These are phyloP conservation scores for Pedetes capensis DNA, from an alignment of 2,113 vertebrate species.

Conservation along the genomic window DNA sequence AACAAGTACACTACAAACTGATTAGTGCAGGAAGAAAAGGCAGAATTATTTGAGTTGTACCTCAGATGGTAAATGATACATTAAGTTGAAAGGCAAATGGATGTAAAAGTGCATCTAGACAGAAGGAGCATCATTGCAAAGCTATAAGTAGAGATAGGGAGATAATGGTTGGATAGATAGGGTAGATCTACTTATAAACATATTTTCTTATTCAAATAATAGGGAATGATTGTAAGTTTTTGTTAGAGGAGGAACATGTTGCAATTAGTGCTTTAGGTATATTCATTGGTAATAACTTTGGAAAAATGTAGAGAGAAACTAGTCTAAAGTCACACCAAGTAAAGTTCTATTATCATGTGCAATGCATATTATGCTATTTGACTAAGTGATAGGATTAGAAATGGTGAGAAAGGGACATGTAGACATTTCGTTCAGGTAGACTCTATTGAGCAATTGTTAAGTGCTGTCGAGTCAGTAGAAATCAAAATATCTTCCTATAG, in stretches of 20 bases:
- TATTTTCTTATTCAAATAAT: background rate
- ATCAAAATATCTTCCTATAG: background rate
- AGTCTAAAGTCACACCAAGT: background rate
- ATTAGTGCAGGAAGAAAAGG: background rate
- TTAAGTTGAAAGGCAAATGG: background rate
- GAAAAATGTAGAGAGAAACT: background rate
- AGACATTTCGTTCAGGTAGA: background rate
- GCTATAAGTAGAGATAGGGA: background rate
- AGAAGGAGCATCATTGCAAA: background rate
- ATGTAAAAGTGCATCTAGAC: background rate
- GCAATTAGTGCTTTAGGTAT: background rate
- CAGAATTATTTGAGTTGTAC: background rate
- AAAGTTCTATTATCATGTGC: background rate
- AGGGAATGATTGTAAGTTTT: background rate
- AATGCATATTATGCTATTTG: background rate
- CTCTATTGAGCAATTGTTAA: background rate
- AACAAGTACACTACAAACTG: background rate
- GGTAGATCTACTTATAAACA: background rate
- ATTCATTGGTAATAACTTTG: background rate
- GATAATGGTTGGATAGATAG: background rate
- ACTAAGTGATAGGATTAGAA: background rate
- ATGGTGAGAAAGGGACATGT: background rate
- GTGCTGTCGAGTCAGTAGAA: too few relatives aligned
- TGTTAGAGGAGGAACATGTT: background rate
- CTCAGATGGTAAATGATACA: background rate